A percentile compares a stretch with the other conserved stretches of the same genome.
Evolutionary conservation across 2,797 vertebrate genomes (phyloP).

Genomic region (Xenops minutus): DNA sequence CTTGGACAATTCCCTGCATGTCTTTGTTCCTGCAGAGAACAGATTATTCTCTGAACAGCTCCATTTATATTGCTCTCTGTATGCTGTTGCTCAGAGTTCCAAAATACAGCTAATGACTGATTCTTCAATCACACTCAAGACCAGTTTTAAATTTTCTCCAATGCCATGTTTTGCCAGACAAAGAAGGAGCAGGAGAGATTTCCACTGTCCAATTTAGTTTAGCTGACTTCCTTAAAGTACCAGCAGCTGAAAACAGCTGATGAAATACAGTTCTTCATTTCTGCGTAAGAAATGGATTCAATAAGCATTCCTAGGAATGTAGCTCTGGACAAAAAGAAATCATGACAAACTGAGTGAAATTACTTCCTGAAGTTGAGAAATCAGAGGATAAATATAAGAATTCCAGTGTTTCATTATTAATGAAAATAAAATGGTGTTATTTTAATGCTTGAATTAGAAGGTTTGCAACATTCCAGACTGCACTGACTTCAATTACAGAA

Average conservation of each 20-base stretch:
- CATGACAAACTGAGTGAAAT: neutral
- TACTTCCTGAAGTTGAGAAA: neutral
- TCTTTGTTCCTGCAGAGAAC: neutral
- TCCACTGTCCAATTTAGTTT: neutral
- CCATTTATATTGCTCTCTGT: neutral
- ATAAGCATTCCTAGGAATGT: neutral
- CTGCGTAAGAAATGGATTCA: neutral
- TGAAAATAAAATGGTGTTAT: neutral
- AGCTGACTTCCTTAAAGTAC: neutral
- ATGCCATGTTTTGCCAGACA: neutral
- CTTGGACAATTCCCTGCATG: slow-evolving; percentile 22
- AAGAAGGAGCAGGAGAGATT: neutral
- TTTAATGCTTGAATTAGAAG: neutral
- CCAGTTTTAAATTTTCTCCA: neutral
- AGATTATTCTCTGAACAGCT: neutral
- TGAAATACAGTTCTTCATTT: neutral
- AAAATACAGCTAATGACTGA: neutral
- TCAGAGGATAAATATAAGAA: neutral
- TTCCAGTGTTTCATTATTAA: neutral
- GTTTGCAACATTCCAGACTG: neutral
- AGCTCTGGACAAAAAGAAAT: neutral
- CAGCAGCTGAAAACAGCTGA: neutral
- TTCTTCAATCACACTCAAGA: neutral
- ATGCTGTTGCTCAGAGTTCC: neutral
- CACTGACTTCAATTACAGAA: neutral